Base-by-base conservation (phyloP, 1,140 invertebrate genomes). In the Coptotermes formosanus region DNA sequence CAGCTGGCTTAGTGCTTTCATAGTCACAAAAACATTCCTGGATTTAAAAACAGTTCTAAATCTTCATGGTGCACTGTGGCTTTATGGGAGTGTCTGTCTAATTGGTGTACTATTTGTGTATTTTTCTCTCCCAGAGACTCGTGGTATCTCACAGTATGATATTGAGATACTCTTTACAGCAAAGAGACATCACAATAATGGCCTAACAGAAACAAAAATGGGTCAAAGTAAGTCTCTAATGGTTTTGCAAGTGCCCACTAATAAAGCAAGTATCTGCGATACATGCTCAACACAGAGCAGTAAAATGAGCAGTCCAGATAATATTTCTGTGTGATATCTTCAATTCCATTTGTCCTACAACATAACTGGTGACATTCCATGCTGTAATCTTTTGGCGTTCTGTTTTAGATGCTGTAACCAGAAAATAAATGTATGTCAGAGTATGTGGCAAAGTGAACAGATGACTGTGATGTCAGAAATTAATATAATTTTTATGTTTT, bases 21-120 rank as follows among this genome's bases (percentile, higher is more conserved):
- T 87, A n/a, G 86, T 87, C 30, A 87, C 86, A 64, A 87, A 87
- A 82, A 87, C 87, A 25, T 87, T 87, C 81, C 32, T 87, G 23
- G 82, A 87, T 55, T 45, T 86, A 38, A 75, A 52, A 48, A 55
- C 44, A 32, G 30, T 30, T 75, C 44, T 87, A 8, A 25, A 87
- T 32, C 83, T 87, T 9, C 82, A 86, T 48, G 87, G 87, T 32
- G 75, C 87, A 21, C 59, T 87, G 81, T 87, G 87, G 87, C 23
- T 86, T n/a, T 87, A 87, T 82, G 85, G 55, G 25, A 83, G 64
- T 75, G 44, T 87, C 38, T 87, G 87, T 69, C 30, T 87, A n/a
- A 16, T 69, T 38, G 87, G 87, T n/a, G 32, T 87, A 23, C 48
- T 69, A 43, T 86, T 87, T 86, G 87, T 87, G 23, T 86, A 69